phyloP scores from a whole-genome alignment of 2,888 invertebrate genomes.

The Eristalinus sepulchralis region DNA sequence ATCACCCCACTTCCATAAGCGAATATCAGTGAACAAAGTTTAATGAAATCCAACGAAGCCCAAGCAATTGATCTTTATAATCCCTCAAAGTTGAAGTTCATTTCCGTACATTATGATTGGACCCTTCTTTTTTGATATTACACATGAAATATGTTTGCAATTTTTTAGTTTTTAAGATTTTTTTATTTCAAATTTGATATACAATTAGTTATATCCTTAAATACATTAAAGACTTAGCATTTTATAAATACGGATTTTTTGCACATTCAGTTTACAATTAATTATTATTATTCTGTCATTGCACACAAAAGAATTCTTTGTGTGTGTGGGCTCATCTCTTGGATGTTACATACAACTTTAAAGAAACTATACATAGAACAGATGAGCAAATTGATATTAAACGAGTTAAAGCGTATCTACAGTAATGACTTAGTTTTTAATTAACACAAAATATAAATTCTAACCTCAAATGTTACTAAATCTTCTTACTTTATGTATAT shows the following conservation, averaged over 20 bases:
- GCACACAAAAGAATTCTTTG: conserved; percentile 7
- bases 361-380: conserved; percentile 1
- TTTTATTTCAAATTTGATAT: conserved; percentile 40
- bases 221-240: conserved; percentile 48
- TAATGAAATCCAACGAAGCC: no score
- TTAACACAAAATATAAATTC: background rate
- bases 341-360: conserved; percentile 29
- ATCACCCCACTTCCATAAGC: no score
- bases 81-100: background rate
- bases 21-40: no score
- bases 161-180: conserved; percentile 12
- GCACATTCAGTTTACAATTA: conserved; percentile 59
- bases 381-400: conserved; percentile 52
- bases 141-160: background rate
- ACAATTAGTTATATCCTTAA: conserved; percentile 52
- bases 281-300: conserved; percentile 31
- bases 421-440: conserved; percentile 57
- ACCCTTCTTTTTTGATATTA: background rate
- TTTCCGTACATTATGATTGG: background rate
- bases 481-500: background rate
- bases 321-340: background rate
- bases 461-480: conserved; percentile 2
- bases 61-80: no score
- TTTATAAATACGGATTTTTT: conserved; percentile 57
- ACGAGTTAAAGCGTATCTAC: conserved; percentile 26